Conservation (phyloP, 2,113 vertebrate genomes). For the Lycaon pictus region DNA sequence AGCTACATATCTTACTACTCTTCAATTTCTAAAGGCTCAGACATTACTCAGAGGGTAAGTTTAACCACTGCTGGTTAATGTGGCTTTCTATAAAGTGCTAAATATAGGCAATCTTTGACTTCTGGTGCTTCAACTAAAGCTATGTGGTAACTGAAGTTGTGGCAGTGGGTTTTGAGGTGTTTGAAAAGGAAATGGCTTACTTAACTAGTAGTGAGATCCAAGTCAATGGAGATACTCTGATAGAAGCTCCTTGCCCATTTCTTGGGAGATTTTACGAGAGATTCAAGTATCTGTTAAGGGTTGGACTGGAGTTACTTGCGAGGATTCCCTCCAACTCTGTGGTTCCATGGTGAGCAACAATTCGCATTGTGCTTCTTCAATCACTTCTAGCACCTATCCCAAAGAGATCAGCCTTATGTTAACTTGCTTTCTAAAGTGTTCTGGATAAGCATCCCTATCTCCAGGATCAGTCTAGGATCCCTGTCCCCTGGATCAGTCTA, state of each 20-base stretch:
- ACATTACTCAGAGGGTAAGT: constrained; percentile 57
- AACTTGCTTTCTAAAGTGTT: constrained; percentile 41
- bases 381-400: not conserved
- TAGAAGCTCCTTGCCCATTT: constrained; percentile 30
- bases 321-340: not conserved
- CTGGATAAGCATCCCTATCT: constrained; percentile 1
- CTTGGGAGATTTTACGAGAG: constrained; percentile 1
- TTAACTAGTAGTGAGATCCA: constrained; percentile 44
- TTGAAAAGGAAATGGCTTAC: constrained; percentile 57
- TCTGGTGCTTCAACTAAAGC: constrained; percentile 42
- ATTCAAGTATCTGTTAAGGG: not conserved
- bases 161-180: constrained; percentile 4
- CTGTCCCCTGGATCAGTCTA: constrained; percentile 20
- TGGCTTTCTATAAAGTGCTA: constrained; percentile 60
- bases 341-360: constrained; percentile 18
- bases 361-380: not conserved
- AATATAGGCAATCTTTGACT: constrained; percentile 54
- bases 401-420: not conserved
- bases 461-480: constrained; percentile 23
- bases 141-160: constrained; percentile 38
- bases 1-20: constrained; percentile 45
- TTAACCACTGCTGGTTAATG: constrained; percentile 69
- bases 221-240: constrained; percentile 21
- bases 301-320: constrained; percentile 4
- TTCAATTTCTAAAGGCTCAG: constrained; percentile 66